phyloP scores from a whole-genome alignment of 2,113 vertebrate genomes.

The Sander lucioperca region DNA sequence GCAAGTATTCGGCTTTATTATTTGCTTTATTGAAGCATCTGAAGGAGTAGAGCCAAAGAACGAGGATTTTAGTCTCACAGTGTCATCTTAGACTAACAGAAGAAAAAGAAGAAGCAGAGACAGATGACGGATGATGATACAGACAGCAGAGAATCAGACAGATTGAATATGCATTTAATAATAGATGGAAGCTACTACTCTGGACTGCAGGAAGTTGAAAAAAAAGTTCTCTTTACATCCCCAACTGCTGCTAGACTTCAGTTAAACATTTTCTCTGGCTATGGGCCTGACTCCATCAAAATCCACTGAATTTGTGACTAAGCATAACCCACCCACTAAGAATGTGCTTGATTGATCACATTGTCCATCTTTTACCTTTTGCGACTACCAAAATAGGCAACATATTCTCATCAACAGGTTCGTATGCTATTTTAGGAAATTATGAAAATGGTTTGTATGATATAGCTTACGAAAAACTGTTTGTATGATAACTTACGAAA shows the following conservation, averaged over 20 bases:
- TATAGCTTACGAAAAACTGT: too few relatives aligned
- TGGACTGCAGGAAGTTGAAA: background rate
- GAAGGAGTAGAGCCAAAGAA: background rate
- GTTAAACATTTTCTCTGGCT: background rate
- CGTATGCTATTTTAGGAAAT: too few relatives aligned
- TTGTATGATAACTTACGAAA: too few relatives aligned
- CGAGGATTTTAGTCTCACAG: background rate
- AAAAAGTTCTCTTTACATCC: background rate
- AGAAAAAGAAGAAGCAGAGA: background rate
- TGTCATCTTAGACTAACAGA: background rate
- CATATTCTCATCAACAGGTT: too few relatives aligned
- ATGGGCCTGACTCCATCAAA: background rate
- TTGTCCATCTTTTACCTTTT: too few relatives aligned
- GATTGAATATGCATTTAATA: background rate
- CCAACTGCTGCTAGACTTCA: too few relatives aligned
- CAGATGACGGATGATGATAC: background rate
- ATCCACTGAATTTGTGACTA: background rate
- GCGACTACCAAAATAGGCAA: too few relatives aligned
- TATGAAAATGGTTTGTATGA: too few relatives aligned
- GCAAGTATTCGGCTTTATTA: background rate
- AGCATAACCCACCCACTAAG: too few relatives aligned
- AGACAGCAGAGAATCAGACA: background rate
- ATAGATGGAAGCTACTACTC: background rate
- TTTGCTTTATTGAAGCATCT: background rate
- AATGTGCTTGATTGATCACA: too few relatives aligned